Evolutionary conservation across 2,797 vertebrate genomes (phyloP), one percentile per base, ranked within the genome.

Genomic region (Pangasius krempfi): DNA sequence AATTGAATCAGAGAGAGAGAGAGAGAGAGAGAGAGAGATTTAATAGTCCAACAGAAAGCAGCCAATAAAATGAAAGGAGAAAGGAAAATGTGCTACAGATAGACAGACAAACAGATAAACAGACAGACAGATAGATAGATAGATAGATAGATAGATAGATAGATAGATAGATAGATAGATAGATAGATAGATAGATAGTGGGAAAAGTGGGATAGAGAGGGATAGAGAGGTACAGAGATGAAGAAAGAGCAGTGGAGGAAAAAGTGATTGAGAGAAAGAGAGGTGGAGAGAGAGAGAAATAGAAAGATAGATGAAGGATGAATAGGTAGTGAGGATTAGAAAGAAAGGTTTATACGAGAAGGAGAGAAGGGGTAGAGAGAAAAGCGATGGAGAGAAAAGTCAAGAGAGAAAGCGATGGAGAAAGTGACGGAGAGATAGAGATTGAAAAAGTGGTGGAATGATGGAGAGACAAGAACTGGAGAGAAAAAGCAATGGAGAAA

Each of bases 371-470:
- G 3, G n/a, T 0, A 12, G 18, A 30, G n/a, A 70, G 30, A 62
- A 84, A 64, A 80, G 73, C 56, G n/a, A 60, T 80, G 68, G 52
- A 75, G 6, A 66, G 22, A 62, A n/a, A 73, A 85, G 50, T 85
- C 73, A 84, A 30, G 64, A 82, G 25, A 1, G 58, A 70, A 84
- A 50, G 82, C 18, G 83, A 56, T 50, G 47, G 25, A 47, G 66
- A n/a, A 62, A 78, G 54, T 66, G 86, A 56, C 33, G 40, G 40
- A 58, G 44, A 44, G 3, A 64, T 27, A 40, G 30, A 44, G 40
- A 54, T 54, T 54, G 13, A 83, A 16, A 40, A 8, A 78, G 58
- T 58, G 72, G 25, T 68, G 30, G 52, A 58, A 50, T 30, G 84
- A 37, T 72, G 64, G 5, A 2, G 30, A 70, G 68, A 70, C 16